Conservation (phyloP, 2,888 invertebrate species). For the Bellardia bayeri region DNA sequence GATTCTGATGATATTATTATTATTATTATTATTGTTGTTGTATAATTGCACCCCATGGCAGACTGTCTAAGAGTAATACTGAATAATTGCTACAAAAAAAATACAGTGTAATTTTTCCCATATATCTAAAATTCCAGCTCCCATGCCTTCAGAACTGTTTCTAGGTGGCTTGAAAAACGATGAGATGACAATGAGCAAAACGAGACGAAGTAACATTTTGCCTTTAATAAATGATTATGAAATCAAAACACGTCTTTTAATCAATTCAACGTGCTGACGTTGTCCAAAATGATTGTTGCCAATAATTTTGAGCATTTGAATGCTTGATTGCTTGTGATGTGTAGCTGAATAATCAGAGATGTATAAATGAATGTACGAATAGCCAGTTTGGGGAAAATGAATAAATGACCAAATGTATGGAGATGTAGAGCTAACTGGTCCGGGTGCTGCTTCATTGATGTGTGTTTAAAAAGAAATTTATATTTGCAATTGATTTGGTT, state of each 20-base stretch:
- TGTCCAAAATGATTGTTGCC: slow-evolving; percentile 72
- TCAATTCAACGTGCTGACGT: slow-evolving; percentile 80
- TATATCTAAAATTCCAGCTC: slow-evolving; percentile 16
- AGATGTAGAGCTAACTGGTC: not conserved
- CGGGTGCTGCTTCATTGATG: not conserved
- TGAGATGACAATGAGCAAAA: slow-evolving; percentile 35
- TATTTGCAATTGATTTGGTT: slow-evolving; percentile 63
- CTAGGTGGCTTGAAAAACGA: not conserved
- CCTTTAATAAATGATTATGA: slow-evolving; percentile 76
- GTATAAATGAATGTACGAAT: slow-evolving; percentile 8
- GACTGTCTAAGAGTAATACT: slow-evolving; percentile 45
- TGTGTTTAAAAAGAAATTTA: slow-evolving; percentile 28
- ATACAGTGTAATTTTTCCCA: slow-evolving; percentile 43
- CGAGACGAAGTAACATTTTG: slow-evolving; percentile 38
- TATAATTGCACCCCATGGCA: slow-evolving; percentile 60
- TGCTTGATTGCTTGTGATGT: slow-evolving; percentile 51
- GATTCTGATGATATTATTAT: slow-evolving; percentile 50
- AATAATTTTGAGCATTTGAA: slow-evolving; percentile 67
- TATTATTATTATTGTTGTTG: slow-evolving; percentile 51
- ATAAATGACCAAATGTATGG: slow-evolving; percentile 48
- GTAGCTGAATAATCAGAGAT: slow-evolving; percentile 35
- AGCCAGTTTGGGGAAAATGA: not conserved
- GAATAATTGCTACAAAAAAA: slow-evolving; percentile 46
- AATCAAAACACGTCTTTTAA: slow-evolving; percentile 81
- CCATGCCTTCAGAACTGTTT: not conserved